Percentiles rank a stretch among this genome's conserved stretches.
Conservation (phyloP, 2,113 vertebrate genomes). For the Hippolais icterina region DNA sequence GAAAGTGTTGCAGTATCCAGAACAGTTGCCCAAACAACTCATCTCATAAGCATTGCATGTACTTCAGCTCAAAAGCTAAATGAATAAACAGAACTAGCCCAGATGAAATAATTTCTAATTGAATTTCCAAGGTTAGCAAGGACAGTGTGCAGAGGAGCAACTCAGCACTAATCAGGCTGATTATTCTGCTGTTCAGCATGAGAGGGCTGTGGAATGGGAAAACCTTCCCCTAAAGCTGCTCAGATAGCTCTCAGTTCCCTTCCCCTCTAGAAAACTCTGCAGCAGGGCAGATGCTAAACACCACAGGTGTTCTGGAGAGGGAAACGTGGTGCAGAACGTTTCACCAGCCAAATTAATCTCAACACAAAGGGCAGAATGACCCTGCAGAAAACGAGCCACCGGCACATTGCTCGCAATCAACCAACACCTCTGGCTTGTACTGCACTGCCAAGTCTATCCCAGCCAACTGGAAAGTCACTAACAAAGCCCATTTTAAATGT, state of each 20-base stretch:
- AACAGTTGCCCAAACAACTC: not conserved
- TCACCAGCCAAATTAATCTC: not conserved
- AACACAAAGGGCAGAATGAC: not conserved
- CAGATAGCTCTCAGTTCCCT: accelerated
- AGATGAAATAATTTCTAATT: not conserved
- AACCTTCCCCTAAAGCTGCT: not conserved
- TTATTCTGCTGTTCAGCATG: not conserved
- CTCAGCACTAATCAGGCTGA: not conserved
- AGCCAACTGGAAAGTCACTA: not conserved
- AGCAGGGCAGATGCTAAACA: not conserved
- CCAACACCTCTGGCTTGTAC: not conserved
- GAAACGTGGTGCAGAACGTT: not conserved
- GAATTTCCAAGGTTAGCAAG: not conserved
- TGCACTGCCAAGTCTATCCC: not conserved
- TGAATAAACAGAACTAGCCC: not conserved
- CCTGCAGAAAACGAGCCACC: accelerated
- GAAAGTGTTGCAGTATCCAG: not conserved
- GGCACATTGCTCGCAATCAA: accelerated
- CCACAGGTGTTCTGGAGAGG: not conserved
- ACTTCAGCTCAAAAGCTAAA: not conserved
- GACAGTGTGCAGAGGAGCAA: not conserved
- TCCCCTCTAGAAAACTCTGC: not conserved
- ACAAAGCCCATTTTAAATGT: slow-evolving; percentile 12
- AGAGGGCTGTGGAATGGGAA: not conserved
- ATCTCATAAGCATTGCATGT: not conserved